Evolutionary conservation across 2,888 invertebrate species (phyloP), one percentile per base, ranked within the genome.

Genomic region (Drosophila demipolita): DNA sequence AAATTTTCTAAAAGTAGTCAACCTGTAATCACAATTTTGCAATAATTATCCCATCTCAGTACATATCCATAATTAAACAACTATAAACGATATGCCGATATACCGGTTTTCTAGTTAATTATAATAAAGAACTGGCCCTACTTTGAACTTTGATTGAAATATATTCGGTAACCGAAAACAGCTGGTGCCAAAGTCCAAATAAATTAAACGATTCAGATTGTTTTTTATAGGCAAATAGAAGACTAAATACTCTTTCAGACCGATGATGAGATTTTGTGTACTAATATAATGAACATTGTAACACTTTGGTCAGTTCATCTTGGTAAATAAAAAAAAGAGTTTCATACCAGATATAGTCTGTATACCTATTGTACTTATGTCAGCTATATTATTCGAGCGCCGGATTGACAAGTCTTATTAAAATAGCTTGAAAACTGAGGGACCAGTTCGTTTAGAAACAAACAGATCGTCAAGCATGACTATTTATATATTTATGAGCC

Each of bases 91-190:
- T 49, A 55, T 42, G 33, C 12, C n/a, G 38, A 9, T 42, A 77
- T 53, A 72, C 78, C 57, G 67, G 81, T 81, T 78, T 64, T 67
- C 53, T 50, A 58, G 60, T 50, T 55, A 40, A 70, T 63, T 49
- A 53, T 49, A 60, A 60, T 52, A 52, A 32, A 60, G 23, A 64
- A 42, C 20, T 50, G n/a, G 32, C 52, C 59, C 69, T 52, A 48
- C 17, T 29, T 29, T 38, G 17, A 50, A 20, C 32, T 52, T 20
- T 49, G 53, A 53, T 60, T 75, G 36, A 49, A 49, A 71, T 58
- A 45, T 20, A 64, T 73, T 45, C 40, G 55, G 59, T 23, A n/a
- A 40, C n/a, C 33, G 12, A 23, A 15, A 15, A 35, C 15, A 5
- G n/a, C n/a, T 11, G 40, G 29, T 42, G 42, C 29, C 78, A 73